A percentile compares a stretch with the other conserved stretches of the same genome.
Conservation (phyloP, 1,140 invertebrate species). For the Matsumurasca onukii region DNA sequence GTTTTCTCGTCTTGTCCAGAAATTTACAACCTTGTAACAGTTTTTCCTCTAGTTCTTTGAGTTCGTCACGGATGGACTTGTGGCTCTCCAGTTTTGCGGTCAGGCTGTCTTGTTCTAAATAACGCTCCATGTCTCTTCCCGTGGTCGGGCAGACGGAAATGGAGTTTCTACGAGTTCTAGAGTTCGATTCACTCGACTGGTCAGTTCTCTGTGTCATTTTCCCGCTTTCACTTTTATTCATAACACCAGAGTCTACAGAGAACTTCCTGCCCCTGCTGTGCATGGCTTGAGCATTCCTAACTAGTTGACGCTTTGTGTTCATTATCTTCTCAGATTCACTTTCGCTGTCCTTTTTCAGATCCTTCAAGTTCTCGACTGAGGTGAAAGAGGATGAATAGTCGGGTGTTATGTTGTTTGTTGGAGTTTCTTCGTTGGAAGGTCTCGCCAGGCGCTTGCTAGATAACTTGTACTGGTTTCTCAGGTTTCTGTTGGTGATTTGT, state of each 20-base stretch:
- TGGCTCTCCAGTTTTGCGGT: constrained; percentile 18
- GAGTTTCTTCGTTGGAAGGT: background rate
- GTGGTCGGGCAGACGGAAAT: background rate
- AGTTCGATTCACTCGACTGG: background rate
- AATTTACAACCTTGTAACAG: background rate
- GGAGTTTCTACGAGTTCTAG: constrained; percentile 12
- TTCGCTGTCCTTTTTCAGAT: background rate
- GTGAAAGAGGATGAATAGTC: constrained; percentile 23
- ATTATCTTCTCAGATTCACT: constrained; percentile 16
- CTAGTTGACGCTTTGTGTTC: background rate
- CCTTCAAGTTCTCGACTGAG: background rate
- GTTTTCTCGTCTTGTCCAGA: background rate
- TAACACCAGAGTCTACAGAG: constrained; percentile 17
- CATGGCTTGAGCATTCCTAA: background rate
- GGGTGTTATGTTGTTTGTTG: background rate
- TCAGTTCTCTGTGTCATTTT: constrained; percentile 15
- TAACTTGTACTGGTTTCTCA: constrained; percentile 13
- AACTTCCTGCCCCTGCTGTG: background rate
- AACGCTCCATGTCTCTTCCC: background rate
- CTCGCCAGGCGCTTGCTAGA: background rate
- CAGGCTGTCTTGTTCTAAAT: background rate
- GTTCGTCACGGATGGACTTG: constrained; percentile 27
- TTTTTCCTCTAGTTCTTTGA: constrained; percentile 29
- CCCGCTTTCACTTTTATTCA: constrained; percentile 10
- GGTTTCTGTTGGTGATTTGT: background rate